Conservation (phyloP, 2,797 vertebrate species). For the Echiichthys vipera region DNA sequence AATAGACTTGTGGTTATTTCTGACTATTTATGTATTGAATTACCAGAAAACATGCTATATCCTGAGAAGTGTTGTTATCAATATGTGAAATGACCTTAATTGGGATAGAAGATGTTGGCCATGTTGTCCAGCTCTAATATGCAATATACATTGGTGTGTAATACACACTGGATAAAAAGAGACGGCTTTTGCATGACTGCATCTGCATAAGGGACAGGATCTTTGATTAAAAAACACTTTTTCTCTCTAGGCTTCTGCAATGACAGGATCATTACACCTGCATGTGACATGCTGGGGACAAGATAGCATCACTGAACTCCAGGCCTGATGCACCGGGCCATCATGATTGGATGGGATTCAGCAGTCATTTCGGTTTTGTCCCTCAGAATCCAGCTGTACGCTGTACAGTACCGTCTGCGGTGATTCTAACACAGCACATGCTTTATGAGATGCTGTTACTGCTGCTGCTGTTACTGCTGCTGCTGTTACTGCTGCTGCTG, state of each 20-base stretch:
- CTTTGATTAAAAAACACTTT: no score
- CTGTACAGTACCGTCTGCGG: no score
- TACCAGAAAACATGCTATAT: no score
- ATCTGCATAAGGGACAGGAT: neutral
- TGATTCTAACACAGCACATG: accelerated
- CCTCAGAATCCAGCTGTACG: neutral
- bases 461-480: no score
- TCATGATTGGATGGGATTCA: neutral
- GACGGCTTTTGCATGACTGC: neutral
- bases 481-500: no score
- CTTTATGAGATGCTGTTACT: neutral
- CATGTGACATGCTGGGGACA: conserved; percentile 4
- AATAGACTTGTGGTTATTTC: no score
- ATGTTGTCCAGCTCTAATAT: no score
- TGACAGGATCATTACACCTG: neutral
- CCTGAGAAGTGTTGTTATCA: no score
- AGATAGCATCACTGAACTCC: neutral
- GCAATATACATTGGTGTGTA: neutral
- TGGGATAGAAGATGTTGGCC: no score
- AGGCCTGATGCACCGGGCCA: neutral
- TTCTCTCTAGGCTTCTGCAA: neutral
- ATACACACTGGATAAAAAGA: neutral
- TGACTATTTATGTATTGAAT: no score
- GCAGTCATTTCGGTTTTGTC: neutral
- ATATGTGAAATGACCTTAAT: no score